Percentiles rank a stretch among this genome's conserved stretches.
These are phyloP conservation scores for Melangyna quadrimaculata DNA, from an alignment of 2,888 invertebrate species.

Conservation along the genomic window DNA sequence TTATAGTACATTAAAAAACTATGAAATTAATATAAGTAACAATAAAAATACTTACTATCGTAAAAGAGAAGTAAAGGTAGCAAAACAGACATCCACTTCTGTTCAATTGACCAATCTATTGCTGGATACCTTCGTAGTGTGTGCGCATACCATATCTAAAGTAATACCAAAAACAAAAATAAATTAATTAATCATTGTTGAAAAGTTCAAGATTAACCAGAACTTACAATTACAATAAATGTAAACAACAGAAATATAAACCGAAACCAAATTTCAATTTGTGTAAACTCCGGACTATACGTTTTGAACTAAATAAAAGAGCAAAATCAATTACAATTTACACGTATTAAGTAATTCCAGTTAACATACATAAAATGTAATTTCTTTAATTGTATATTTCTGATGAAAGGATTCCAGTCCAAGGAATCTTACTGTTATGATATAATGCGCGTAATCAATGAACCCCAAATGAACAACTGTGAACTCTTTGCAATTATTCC, in stretches of 20 bases:
- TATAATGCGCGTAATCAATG: conserved; percentile 93
- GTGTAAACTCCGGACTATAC: conserved; percentile 97
- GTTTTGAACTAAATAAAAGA: conserved; percentile 92
- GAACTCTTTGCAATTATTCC: conserved; percentile 92
- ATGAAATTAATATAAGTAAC: neutral
- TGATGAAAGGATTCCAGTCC: conserved; percentile 92
- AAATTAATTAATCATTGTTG: neutral
- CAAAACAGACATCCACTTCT: conserved; percentile 96
- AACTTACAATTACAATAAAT: conserved; percentile 92
- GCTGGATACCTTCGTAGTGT: conserved; percentile 92
- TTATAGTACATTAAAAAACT: no score
- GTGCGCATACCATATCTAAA: conserved; percentile 96
- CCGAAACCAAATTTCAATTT: conserved; percentile 98
- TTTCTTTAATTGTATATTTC: conserved; percentile 90
- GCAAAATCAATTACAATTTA: neutral
- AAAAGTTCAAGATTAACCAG: neutral
- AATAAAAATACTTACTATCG: conserved; percentile 88
- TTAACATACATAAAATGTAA: conserved; percentile 91
- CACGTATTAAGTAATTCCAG: neutral
- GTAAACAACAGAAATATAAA: conserved; percentile 94
- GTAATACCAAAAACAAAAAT: conserved; percentile 70
- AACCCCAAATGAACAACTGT: conserved; percentile 94
- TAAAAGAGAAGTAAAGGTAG: conserved; percentile 93
- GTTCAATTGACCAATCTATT: conserved; percentile 98
- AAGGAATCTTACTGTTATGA: conserved; percentile 91